Conservation (phyloP, 2,888 invertebrate genomes). For the Dasypolia templi region DNA sequence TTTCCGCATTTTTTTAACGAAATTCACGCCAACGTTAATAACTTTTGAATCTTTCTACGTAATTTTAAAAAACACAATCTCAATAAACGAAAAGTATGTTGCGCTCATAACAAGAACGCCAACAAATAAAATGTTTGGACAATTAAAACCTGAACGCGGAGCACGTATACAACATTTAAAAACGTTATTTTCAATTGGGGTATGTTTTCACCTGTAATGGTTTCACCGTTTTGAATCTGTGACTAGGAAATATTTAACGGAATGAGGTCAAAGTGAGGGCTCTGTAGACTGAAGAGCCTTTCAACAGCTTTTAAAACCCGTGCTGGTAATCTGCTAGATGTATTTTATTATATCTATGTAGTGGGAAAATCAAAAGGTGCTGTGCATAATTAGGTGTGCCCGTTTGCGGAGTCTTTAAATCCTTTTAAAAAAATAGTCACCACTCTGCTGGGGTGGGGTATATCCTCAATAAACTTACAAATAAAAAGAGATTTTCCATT, state of each 20-base stretch:
- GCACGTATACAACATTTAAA: conserved; percentile 47
- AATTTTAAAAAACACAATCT: conserved; percentile 37
- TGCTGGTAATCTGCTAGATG: conserved; percentile 58
- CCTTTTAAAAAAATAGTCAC: conserved; percentile 24
- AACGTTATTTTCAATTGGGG: conserved; percentile 61
- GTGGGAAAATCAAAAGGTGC: conserved; percentile 30
- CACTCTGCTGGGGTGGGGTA: not conserved
- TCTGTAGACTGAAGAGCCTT: conserved; percentile 54
- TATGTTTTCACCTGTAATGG: conserved; percentile 55
- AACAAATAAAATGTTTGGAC: conserved; percentile 38
- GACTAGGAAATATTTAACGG: conserved; percentile 61
- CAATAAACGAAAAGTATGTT: conserved; percentile 41
- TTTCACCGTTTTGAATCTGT: conserved; percentile 57
- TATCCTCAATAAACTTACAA: not conserved
- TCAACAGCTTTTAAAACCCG: conserved; percentile 61
- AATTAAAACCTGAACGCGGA: conserved; percentile 33
- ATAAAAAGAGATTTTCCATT: not conserved
- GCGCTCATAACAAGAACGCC: conserved; percentile 44
- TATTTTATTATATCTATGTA: conserved; percentile 50
- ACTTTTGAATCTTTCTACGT: conserved; percentile 12
- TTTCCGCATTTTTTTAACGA: conserved; percentile 29
- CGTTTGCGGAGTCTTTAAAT: not conserved
- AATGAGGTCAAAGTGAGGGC: conserved; percentile 66
- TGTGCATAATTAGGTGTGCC: conserved; percentile 51
- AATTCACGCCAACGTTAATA: conserved; percentile 14